Base-by-base conservation (phyloP, 2,797 vertebrate genomes). In the Synanceia verrucosa region DNA sequence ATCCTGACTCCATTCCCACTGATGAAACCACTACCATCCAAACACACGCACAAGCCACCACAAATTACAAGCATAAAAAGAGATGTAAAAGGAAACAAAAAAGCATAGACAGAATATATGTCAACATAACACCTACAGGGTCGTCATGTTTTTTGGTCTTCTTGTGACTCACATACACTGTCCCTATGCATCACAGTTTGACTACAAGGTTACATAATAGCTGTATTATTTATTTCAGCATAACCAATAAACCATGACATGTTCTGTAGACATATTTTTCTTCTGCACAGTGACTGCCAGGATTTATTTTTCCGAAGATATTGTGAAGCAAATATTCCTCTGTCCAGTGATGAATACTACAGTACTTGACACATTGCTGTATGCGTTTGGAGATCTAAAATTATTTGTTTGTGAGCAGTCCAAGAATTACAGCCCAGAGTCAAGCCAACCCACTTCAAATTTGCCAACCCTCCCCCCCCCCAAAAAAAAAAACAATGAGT, bases 201-300 rank as follows among this genome's bases (percentile, higher is more conserved):
- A 65, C 71, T 83, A 79, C 56, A 46, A 79, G 81, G 76, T 60
- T 83, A 73, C 59, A 85, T 86, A 77, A 86, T 83, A 73, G 70
- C 56, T 81, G 65, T 86, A 78, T 81, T 89, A 88, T 88, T 91
- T 90, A 88, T 89, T 83, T 88, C 65, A 59, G 69, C 65, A 79
- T 86, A 88, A 91, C 91, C 89, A 88, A 92, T 92, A 91, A 78
- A 80, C 65, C 86, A 81, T 83, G 71, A 56, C 78, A 79, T 83
- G 73, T 52, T 88, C 73, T 47, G 65, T 23, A 26, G 73, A 69
- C 68, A 72, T 59, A 73, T 86, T 86, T 88, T 84, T 90, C 58
- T 81, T 80, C 72, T 48, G 58, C 63, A 81, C 77, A 83, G 65
- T 68, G 80, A 77, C 79, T 88, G 76, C 67, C 71, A 71, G 79